Evolutionary conservation across 2,113 vertebrate genomes (phyloP), one percentile per base, ranked within the genome.

Genomic region (Atractosteus spatula): DNA sequence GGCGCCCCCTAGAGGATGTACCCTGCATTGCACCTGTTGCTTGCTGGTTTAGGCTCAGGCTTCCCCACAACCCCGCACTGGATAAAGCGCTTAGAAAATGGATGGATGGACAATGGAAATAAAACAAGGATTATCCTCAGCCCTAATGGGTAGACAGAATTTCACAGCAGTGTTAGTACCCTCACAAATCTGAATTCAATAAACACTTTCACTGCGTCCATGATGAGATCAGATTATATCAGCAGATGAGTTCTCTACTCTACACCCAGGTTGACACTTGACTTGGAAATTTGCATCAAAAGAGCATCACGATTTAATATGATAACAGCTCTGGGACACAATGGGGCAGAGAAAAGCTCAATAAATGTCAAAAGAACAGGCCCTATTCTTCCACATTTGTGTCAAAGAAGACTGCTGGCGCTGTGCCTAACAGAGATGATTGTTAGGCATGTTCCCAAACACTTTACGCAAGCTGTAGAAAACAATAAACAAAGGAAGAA

Each of bases 321-420:
- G 1, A 62, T 72, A 57, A 61, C 10, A 14, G 56, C n/a, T 16
- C 63, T 12, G 8, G 55, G 54, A 16, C 41, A 55, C 11, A 45
- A 61, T 51, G 67, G 67, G 70, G 67, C 44, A 72, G 74, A 69
- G 13, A 68, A n/a, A 17, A 14, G 45, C 14, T 55, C 29, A 66
- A 67, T 61, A 14, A 71, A 77, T 54, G 51, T 57, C 57, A 29
- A 7, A 41, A 63, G 10, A 16, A 51, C 44, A 41, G 68, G 12
- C 74, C 62, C 71, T 55, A 68, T 71, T 73, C 41, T 42, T 17
- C 74, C 57, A 47, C 42, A 72, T 73, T 71, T 74, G 55, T 14
- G n/a, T 78, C 67, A 78, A 63, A 71, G 14, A 56, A 13, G 17
- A 55, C 62, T 43, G 71, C 14, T 6, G 69, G 16, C 41, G 7